Evolutionary conservation across 2,797 vertebrate species (phyloP).

Genomic region (Myotis daubentonii): DNA sequence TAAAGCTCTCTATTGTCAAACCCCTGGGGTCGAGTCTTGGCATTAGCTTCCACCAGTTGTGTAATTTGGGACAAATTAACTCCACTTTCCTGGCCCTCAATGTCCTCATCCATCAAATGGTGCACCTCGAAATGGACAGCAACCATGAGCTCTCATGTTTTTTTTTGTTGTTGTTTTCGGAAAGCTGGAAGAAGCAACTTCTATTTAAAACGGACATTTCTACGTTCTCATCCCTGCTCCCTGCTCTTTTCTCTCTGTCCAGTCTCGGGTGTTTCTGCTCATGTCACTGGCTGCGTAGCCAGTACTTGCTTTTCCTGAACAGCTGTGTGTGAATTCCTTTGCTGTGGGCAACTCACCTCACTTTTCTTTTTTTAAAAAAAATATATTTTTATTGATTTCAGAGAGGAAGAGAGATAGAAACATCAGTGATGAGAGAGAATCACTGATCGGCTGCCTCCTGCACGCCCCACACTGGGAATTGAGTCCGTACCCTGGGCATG

Average conservation of each 20-base stretch:
- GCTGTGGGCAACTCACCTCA: neutral
- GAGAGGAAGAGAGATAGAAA: no score
- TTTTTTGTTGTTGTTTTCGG: neutral
- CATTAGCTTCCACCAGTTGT: neutral
- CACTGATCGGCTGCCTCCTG: no score
- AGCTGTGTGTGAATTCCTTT: neutral
- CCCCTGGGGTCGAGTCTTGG: neutral
- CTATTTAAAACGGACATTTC: neutral
- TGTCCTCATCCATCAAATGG: neutral
- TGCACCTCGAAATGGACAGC: no score
- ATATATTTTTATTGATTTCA: no score
- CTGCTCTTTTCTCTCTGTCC: neutral
- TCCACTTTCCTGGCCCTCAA: neutral
- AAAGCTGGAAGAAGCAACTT: neutral
- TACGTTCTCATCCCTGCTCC: accelerated
- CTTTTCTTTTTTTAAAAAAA: no score
- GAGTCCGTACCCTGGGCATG: no score
- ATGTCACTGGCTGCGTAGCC: neutral
- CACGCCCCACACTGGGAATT: no score
- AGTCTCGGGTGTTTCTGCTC: neutral
- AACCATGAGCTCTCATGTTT: neutral
- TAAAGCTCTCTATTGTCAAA: neutral
- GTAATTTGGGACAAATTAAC: neutral
- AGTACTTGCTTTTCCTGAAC: neutral
- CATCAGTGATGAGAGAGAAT: no score